Evolutionary conservation across 2,797 vertebrate genomes (phyloP), one percentile per base, ranked within the genome.

Genomic region (Distichodus sexfasciatus): DNA sequence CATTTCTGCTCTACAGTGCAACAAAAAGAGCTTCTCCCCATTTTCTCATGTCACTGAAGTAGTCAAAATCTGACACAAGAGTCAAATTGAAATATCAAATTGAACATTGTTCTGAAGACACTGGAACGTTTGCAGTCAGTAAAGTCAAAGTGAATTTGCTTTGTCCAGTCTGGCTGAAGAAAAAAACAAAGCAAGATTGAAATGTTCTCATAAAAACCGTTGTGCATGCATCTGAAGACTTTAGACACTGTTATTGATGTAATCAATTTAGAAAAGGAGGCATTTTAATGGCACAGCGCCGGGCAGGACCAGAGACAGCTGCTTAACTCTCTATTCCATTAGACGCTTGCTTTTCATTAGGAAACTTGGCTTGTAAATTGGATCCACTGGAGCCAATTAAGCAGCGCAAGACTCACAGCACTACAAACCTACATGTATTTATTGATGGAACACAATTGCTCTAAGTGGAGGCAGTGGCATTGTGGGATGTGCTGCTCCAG

Each of bases 381-480:
- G 78, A 71, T 78, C 76, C 78, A 73, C 38, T 73, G 71, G 75
- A 79, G 54, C 77, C 77, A 81, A 81, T 81, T 77, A 79, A 74
- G 66, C 51, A 68, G 55, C 67, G 26, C 26, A 57, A 71, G 64
- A 58, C 66, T 40, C 61, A 38, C 29, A 73, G 54, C 54, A 29
- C 68, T 51, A 40, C 15, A 11, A 23, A 54, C 21, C 28, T 64
- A 53, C 66, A 62, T 60, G 65, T 66, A 59, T 69, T 77, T 79
- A 79, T 77, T 76, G 70, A 81, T 75, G 53, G 40, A 46, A 70
- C 54, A 57, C 54, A 62, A 72, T 76, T 53, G 58, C 40, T 64
- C 59, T 72, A 71, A 77, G 68, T 48, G 40, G 60, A 58, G 59
- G 69, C 41, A 68, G 71, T 50, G 57, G 44, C 21, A 6, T 28